These are phyloP conservation scores for Chironomus tepperi DNA, from an alignment of 1,140 invertebrate genomes.

Conservation along the genomic window DNA sequence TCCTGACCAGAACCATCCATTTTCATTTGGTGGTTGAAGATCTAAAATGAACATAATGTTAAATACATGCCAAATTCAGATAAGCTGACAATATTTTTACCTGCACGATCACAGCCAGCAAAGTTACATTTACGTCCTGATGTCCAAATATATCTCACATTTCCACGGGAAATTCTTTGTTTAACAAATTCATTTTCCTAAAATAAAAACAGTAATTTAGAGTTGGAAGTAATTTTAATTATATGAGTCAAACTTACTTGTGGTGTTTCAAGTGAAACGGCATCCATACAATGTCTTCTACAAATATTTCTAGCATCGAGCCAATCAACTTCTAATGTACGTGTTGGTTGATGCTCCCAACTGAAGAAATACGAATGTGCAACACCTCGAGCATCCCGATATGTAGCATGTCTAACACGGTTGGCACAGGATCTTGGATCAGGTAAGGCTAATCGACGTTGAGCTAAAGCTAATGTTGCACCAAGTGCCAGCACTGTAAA, in stretches of 20 bases:
- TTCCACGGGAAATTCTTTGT: slow-evolving; percentile 65
- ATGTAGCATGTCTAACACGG: slow-evolving; percentile 77
- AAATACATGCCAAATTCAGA: neutral
- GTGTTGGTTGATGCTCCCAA: slow-evolving; percentile 80
- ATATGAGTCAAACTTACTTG: slow-evolving; percentile 43
- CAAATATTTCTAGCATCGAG: slow-evolving; percentile 84
- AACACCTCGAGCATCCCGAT: slow-evolving; percentile 74
- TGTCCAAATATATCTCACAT: slow-evolving; percentile 76
- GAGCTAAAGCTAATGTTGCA: slow-evolving; percentile 58
- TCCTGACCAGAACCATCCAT: slow-evolving; percentile 91
- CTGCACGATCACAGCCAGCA: slow-evolving; percentile 76
- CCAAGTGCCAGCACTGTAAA: slow-evolving; percentile 53
- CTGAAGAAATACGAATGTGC: slow-evolving; percentile 89
- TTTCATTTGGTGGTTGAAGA: slow-evolving; percentile 76
- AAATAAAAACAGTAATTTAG: slow-evolving; percentile 28
- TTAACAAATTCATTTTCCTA: slow-evolving; percentile 84
- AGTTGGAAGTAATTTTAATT: no score
- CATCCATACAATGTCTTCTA: slow-evolving; percentile 86
- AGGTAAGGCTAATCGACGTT: slow-evolving; percentile 73
- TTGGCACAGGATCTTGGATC: slow-evolving; percentile 81
- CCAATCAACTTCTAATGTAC: slow-evolving; percentile 82
- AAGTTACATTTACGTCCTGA: slow-evolving; percentile 88
- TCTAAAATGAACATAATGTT: neutral
- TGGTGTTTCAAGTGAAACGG: slow-evolving; percentile 80
- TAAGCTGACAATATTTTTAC: slow-evolving; percentile 34